Evolutionary conservation across 2,797 vertebrate genomes (phyloP).

Genomic region (Spatula versicolor): DNA sequence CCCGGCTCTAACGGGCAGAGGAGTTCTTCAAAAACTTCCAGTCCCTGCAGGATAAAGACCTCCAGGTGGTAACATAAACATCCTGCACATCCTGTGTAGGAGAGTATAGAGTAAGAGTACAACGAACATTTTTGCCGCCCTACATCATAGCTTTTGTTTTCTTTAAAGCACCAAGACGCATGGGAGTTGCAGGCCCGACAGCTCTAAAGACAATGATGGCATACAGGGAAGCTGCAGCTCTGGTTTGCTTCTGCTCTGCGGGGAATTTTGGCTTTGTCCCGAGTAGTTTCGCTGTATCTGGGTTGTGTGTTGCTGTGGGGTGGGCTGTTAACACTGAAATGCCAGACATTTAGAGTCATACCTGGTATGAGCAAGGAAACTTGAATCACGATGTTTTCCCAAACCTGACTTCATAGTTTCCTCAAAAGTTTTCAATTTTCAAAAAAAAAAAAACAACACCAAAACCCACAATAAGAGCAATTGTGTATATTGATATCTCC

Average conservation of each 20-base stretch:
- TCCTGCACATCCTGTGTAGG: not conserved
- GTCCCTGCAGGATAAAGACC: not conserved
- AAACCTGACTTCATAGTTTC: not conserved
- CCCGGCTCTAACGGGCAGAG: not conserved
- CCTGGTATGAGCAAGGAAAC: not conserved
- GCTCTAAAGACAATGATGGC: not conserved
- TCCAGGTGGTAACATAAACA: not conserved
- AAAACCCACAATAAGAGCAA: not conserved
- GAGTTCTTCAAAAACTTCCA: not conserved
- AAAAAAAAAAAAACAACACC: not conserved
- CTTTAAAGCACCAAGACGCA: not conserved
- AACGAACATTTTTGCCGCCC: not conserved
- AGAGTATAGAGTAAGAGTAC: not conserved
- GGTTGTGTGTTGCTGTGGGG: not conserved
- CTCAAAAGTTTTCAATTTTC: not conserved
- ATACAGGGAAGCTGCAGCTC: not conserved
- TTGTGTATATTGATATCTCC: not conserved
- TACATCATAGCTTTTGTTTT: not conserved
- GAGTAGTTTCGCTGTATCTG: not conserved
- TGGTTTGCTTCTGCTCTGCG: not conserved
- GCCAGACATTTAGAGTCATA: not conserved
- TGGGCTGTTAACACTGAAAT: not conserved
- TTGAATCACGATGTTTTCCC: not conserved
- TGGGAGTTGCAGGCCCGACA: not conserved
- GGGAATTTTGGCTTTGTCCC: not conserved